phyloP scores from a whole-genome alignment of 2,888 invertebrate species.

The Epistrophe eligans region DNA sequence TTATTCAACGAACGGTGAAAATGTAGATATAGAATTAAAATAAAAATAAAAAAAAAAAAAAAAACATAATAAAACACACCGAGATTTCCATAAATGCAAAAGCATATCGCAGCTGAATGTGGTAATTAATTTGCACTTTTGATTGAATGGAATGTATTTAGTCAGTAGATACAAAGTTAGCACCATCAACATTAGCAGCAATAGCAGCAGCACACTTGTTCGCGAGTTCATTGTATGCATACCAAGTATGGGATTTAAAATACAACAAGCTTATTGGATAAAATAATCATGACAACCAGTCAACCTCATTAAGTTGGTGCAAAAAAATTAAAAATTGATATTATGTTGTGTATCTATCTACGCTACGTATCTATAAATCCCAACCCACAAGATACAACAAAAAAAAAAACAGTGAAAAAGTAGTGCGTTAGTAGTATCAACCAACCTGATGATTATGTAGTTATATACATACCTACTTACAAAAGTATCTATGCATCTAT shows the following conservation, averaged over 20 bases:
- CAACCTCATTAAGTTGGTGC: constrained; percentile 62
- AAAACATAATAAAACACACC: background rate
- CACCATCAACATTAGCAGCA: background rate
- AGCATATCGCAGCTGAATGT: constrained; percentile 51
- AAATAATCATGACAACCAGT: constrained; percentile 54
- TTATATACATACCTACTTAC: background rate
- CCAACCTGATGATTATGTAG: constrained; percentile 1
- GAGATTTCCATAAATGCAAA: constrained; percentile 68
- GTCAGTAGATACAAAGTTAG: constrained; percentile 7
- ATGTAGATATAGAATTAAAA: constrained; percentile 58
- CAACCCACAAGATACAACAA: constrained; percentile 26
- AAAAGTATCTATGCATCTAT: constrained; percentile 5
- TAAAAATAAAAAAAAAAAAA: background rate
- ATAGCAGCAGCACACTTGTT: constrained; percentile 40
- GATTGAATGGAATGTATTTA: constrained; percentile 70
- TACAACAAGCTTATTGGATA: constrained; percentile 27
- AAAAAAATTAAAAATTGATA: constrained; percentile 9
- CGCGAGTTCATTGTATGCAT: constrained; percentile 48
- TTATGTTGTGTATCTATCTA: too few relatives aligned
- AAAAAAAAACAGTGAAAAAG: background rate
- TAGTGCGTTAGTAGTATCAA: constrained; percentile 45
- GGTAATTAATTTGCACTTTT: constrained; percentile 74
- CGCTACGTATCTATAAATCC: too few relatives aligned
- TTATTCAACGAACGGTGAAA: constrained; percentile 64
- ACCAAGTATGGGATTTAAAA: constrained; percentile 10